Conservation (phyloP, 2,113 vertebrate genomes). For the Probosciger aterrimus region DNA sequence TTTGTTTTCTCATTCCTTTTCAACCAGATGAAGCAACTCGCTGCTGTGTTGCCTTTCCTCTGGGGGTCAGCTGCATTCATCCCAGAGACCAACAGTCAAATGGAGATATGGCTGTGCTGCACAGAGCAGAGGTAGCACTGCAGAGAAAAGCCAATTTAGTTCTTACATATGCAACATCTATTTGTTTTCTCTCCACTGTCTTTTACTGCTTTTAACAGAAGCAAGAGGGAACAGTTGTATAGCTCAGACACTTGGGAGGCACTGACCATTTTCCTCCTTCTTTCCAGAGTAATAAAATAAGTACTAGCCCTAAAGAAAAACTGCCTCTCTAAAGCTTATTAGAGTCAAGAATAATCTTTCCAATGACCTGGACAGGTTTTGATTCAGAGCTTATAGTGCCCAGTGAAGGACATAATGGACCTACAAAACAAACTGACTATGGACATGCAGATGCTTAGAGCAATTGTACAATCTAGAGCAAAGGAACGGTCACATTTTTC, state of each 20-base stretch:
- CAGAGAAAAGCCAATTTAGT: not conserved
- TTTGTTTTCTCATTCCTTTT: not conserved
- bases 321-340: not conserved
- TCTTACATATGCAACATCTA: not conserved
- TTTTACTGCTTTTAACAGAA: not conserved
- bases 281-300: not conserved
- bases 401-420: not conserved
- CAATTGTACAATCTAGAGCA: not conserved
- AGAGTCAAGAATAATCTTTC: not conserved
- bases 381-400: not conserved
- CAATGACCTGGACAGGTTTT: not conserved
- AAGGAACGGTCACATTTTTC: not conserved
- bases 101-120: accelerated
- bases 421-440: not conserved
- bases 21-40: not conserved
- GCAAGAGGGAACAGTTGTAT: not conserved
- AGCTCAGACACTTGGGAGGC: not conserved
- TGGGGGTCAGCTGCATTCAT: not conserved
- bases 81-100: accelerated
- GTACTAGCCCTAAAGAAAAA: not conserved
- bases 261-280: not conserved
- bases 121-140: not conserved
- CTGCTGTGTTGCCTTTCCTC: not conserved
- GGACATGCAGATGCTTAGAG: not conserved
- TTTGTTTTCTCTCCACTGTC: not conserved